These are phyloP conservation scores for Dolichallabes microphthalmus DNA, from an alignment of 2,113 vertebrate genomes.

Conservation along the genomic window DNA sequence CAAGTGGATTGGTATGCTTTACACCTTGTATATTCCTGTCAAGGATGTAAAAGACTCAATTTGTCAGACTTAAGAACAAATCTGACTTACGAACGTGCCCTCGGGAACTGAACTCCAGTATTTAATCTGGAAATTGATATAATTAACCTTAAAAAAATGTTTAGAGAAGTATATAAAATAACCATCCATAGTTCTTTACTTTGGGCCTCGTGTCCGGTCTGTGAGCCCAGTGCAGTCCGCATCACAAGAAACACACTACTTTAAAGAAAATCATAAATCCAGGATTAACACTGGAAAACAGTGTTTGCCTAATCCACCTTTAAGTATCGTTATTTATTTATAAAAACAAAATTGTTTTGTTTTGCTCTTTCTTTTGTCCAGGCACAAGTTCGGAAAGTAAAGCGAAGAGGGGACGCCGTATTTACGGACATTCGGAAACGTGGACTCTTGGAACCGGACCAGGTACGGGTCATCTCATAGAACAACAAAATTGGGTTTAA, in stretches of 20 bases:
- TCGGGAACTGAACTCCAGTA: too few species aligned
- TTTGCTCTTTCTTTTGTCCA: conserved; percentile 30
- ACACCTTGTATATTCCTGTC: too few species aligned
- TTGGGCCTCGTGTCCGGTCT: not conserved
- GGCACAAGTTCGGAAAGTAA: conserved; percentile 56
- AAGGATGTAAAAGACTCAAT: too few species aligned
- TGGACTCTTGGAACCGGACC: conserved; percentile 4
- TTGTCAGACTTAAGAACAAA: too few species aligned
- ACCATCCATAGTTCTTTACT: too few species aligned
- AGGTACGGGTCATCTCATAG: conserved; percentile 48
- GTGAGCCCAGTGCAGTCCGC: not conserved
- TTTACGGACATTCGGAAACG: conserved; percentile 43
- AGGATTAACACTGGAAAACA: not conserved
- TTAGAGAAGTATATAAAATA: too few species aligned
- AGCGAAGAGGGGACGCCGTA: conserved; percentile 60
- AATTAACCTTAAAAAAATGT: too few species aligned
- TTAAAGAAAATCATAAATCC: not conserved
- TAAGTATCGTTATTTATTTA: not conserved
- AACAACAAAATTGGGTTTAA: not conserved
- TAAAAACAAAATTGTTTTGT: too few species aligned
- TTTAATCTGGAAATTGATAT: too few species aligned
- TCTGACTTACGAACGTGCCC: too few species aligned
- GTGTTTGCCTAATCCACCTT: not conserved
- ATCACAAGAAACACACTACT: not conserved
- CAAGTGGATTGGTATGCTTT: too few species aligned